Percentiles rank a stretch among this genome's conserved stretches.
phyloP scores from a whole-genome alignment of 2,113 vertebrate species.

The Brachirus orientalis region DNA sequence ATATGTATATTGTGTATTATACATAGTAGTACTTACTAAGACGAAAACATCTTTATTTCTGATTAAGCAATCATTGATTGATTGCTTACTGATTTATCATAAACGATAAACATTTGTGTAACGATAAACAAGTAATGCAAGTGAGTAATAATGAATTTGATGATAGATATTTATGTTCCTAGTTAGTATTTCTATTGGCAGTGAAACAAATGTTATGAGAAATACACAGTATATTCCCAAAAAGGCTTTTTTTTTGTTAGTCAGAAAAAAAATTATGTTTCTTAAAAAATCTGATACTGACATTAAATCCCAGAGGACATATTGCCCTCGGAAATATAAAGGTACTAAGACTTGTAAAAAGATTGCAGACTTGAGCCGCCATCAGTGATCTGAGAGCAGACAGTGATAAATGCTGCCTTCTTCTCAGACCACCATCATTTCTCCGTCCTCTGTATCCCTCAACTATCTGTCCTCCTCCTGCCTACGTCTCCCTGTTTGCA shows the following conservation, averaged over 20 bases:
- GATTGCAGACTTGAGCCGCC: background rate
- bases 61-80: too few relatives aligned
- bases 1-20: too few relatives aligned
- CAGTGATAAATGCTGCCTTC: slow-evolving; percentile 26
- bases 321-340: background rate
- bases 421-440: slow-evolving; percentile 31
- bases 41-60: too few relatives aligned
- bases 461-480: slow-evolving; percentile 17
- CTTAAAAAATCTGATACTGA: background rate
- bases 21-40: too few relatives aligned
- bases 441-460: slow-evolving; percentile 10
- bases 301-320: background rate
- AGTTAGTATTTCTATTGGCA: background rate
- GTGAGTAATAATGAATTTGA: too few relatives aligned
- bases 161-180: background rate
- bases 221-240: too few relatives aligned
- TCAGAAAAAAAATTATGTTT: background rate
- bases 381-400: slow-evolving; percentile 17
- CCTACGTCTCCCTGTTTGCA: slow-evolving; percentile 23
- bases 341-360: background rate
- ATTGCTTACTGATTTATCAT: too few relatives aligned
- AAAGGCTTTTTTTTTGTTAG: too few relatives aligned
- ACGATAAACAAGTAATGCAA: too few relatives aligned
- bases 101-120: too few relatives aligned
- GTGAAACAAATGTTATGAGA: background rate